Evolutionary conservation across 2,113 vertebrate genomes (phyloP).

Genomic region (Origma solitaria): DNA sequence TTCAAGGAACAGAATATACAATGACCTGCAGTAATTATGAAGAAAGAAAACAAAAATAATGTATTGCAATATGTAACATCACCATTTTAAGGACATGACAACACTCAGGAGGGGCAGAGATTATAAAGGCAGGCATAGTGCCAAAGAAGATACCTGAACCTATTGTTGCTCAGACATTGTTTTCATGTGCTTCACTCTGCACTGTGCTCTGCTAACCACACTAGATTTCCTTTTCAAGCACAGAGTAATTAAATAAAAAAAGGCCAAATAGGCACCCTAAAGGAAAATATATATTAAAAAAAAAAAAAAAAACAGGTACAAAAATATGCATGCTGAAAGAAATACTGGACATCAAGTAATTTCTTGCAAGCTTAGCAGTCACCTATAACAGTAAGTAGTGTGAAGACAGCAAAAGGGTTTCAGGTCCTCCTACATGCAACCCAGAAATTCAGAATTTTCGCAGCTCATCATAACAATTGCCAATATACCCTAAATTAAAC

Average conservation of each 20-base stretch:
- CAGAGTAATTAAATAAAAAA: neutral
- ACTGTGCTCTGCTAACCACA: neutral
- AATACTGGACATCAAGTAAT: neutral
- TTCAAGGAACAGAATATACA: neutral
- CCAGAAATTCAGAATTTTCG: neutral
- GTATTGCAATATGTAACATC: neutral
- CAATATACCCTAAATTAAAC: neutral
- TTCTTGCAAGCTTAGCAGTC: neutral
- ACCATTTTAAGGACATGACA: neutral
- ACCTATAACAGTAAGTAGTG: neutral
- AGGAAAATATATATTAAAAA: neutral
- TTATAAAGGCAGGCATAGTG: neutral
- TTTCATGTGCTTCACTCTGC: neutral
- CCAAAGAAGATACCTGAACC: neutral
- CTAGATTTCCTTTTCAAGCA: neutral
- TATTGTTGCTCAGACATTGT: neutral
- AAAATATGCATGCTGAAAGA: neutral
- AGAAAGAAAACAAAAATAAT: neutral
- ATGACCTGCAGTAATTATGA: neutral
- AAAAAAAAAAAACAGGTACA: rapidly evolving
- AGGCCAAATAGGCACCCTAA: neutral
- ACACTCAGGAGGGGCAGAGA: neutral
- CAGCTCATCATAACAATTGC: neutral
- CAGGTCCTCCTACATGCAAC: neutral
- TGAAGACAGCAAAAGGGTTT: neutral